Evolutionary conservation across 2,113 vertebrate genomes (phyloP).

Genomic region (Lethenteron reissneri): DNA sequence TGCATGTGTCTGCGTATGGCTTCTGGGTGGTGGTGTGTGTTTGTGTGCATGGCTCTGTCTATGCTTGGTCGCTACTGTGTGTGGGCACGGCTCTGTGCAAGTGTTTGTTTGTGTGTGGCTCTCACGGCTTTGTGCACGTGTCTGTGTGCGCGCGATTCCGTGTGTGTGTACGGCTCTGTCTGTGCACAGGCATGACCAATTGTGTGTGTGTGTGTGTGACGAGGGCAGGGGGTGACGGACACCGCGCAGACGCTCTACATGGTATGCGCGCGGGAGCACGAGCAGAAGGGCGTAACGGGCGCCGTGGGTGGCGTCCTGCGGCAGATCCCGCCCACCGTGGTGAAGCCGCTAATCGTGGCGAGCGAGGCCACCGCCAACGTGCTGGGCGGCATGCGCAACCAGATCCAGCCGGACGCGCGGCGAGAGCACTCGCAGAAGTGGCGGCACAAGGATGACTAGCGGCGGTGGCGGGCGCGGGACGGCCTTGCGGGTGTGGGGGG

Average conservation of each 20-base stretch:
- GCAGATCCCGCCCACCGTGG: slow-evolving; percentile 68
- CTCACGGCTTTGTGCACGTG: too few relatives aligned
- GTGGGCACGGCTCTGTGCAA: too few relatives aligned
- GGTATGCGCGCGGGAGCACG: slow-evolving; percentile 53
- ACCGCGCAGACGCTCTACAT: slow-evolving; percentile 63
- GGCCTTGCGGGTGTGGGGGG: not conserved
- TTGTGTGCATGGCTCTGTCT: too few relatives aligned
- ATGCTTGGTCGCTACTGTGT: too few relatives aligned
- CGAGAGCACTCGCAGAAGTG: slow-evolving; percentile 96
- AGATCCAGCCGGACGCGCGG: slow-evolving; percentile 76
- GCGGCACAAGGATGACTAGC: slow-evolving; percentile 44
- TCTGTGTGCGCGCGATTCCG: too few relatives aligned
- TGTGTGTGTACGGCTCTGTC: too few relatives aligned
- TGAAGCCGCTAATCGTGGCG: slow-evolving; percentile 58
- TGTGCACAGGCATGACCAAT: too few relatives aligned
- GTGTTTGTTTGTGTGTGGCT: too few relatives aligned
- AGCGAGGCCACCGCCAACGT: slow-evolving; percentile 64
- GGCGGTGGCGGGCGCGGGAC: not conserved
- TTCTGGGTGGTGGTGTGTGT: too few relatives aligned
- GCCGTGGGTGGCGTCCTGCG: slow-evolving; percentile 64
- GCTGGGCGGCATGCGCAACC: slow-evolving; percentile 78
- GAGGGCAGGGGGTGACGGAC: slow-evolving; percentile 47
- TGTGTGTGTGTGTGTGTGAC: too few relatives aligned
- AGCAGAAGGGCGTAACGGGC: slow-evolving; percentile 64
- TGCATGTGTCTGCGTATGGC: too few relatives aligned